Evolutionary conservation across 2,113 vertebrate genomes (phyloP), one percentile per base, ranked within the genome.

Genomic region (Zosterops lateralis): DNA sequence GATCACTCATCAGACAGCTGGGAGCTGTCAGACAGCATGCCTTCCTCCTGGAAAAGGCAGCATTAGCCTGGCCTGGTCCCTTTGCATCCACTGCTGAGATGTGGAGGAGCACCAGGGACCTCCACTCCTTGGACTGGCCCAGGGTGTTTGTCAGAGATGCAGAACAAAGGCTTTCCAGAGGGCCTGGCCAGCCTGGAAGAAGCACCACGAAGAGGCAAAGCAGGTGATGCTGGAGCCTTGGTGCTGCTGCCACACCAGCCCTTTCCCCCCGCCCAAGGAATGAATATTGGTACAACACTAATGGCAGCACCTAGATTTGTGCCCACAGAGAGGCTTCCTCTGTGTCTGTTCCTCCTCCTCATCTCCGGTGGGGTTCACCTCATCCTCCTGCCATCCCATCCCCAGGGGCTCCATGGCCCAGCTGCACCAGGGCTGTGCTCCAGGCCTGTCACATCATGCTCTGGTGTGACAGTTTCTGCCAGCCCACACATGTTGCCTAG

Each of bases 371-470:
- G 31, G 42, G 42, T 21, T 36, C 67, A 75, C 45, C 31, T 26
- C 24, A 0, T 11, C 17, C 21, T 57, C 47, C 58, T 56, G 28
- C 18, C 58, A 2, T 48, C 28, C 13, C 17, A 2, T 48, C 28
- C 13, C 17, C 36, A 0, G 0, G 3, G 45, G 10, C 44, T 47
- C 20, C 57, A 36, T 3, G 12, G 40, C n/a, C 9, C 34, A 31
- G 38, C 34, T 17, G 26, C 8, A 7, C 17, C 14, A 36, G 47
- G 40, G 34, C 32, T 1, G 3, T 12, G 36, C 70, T 57, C 56
- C 54, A 32, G 14, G 8, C 51, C 62, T 3, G 1, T 61, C 56
- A 74, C 40, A 36, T 8, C 6, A 38, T 38, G 38, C 38, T 38
- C 38, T 38, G 38, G 38, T 38, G 38, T 38, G 38, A 28, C 1